Conservation (phyloP, 2,113 vertebrate species). For the Anoura caudifer region DNA sequence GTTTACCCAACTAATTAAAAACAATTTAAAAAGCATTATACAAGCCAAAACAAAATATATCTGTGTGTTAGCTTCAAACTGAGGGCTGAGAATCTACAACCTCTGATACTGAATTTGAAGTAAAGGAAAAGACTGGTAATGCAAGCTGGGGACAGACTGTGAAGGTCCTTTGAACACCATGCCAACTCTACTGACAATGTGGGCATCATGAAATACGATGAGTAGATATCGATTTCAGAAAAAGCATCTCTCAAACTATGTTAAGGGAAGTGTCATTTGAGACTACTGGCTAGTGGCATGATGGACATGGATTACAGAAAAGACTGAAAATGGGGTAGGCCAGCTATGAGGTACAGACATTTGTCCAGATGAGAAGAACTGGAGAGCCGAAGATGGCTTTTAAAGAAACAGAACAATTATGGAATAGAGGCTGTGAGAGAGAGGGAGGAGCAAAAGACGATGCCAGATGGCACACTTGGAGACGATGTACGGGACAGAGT, state of each 20-base stretch:
- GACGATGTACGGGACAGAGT: background rate
- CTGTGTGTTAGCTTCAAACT: background rate
- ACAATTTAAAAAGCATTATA: background rate
- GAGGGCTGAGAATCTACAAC: background rate
- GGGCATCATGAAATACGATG: background rate
- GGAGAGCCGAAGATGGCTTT: background rate
- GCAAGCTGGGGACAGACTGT: background rate
- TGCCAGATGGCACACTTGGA: background rate
- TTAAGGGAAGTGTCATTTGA: background rate
- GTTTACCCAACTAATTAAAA: constrained; percentile 10
- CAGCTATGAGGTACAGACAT: background rate
- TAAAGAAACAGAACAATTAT: background rate
- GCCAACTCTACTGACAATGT: background rate
- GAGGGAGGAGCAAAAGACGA: background rate
- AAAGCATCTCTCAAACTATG: background rate
- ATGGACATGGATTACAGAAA: background rate
- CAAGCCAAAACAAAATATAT: background rate
- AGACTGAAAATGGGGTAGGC: background rate
- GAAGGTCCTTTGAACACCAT: background rate
- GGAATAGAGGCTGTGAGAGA: background rate
- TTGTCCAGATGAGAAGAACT: background rate
- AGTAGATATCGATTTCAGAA: background rate
- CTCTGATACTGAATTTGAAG: background rate
- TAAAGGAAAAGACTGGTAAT: background rate
- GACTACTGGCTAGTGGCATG: background rate